These are phyloP conservation scores for Phlogophora meticulosa DNA, from an alignment of 2,888 invertebrate species.

Conservation along the genomic window DNA sequence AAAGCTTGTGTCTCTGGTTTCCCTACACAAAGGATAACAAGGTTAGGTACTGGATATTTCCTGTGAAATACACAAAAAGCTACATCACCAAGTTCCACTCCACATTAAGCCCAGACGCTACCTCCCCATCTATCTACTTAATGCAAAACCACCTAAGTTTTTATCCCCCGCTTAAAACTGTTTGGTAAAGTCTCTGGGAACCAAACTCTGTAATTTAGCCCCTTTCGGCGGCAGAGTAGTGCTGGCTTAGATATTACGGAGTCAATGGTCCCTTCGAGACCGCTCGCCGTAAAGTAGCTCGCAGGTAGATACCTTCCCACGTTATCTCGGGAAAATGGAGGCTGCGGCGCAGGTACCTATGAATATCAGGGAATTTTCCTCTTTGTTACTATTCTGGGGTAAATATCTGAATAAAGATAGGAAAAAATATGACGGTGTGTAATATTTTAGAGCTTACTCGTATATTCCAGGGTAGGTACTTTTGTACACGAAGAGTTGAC, in stretches of 20 bases:
- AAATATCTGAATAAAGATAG: constrained; percentile 31
- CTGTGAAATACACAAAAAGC: not conserved
- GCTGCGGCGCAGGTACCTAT: constrained; percentile 20
- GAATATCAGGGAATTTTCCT: constrained; percentile 26
- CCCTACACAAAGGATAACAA: not conserved
- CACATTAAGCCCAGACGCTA: not conserved
- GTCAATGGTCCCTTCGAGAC: constrained; percentile 57
- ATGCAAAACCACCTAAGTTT: constrained; percentile 36
- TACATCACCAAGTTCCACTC: constrained; percentile 11
- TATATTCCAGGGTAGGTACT: not conserved
- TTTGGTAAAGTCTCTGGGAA: constrained; percentile 23
- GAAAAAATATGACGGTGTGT: not conserved
- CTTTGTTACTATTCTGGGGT: constrained; percentile 38
- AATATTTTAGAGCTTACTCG: not conserved
- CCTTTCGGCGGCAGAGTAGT: constrained; percentile 45
- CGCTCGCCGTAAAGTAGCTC: constrained; percentile 41
- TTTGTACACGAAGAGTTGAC: not conserved
- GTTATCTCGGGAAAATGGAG: constrained; percentile 55
- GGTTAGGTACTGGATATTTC: not conserved
- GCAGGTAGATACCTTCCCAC: constrained; percentile 50
- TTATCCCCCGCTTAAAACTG: constrained; percentile 45
- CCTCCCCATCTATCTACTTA: constrained; percentile 11
- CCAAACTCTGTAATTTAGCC: constrained; percentile 40
- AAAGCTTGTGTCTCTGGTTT: not conserved
- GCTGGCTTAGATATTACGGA: constrained; percentile 51